phyloP scores from a whole-genome alignment of 64 coral and sea anemone species.

The Cladopsammia gracilis region DNA sequence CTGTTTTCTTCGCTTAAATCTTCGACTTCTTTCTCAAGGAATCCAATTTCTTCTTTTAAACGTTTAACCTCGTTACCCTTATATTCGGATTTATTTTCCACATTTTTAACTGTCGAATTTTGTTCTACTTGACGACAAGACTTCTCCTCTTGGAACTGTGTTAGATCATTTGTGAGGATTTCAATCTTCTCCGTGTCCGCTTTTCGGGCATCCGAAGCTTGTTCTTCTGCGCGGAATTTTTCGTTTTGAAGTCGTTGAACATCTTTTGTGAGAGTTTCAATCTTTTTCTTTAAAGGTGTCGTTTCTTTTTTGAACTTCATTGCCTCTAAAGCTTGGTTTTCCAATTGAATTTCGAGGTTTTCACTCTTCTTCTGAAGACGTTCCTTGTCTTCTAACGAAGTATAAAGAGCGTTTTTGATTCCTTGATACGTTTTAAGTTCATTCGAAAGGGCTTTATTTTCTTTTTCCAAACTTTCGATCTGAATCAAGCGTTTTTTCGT shows the following conservation, averaged over 20 bases:
- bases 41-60: constrained; percentile 28
- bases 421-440: constrained; percentile 25
- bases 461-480: constrained; percentile 18
- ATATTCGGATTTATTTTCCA: not conserved
- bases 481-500: not conserved
- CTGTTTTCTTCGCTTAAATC: constrained; percentile 38
- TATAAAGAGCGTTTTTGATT: not conserved
- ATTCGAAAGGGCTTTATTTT: constrained; percentile 41
- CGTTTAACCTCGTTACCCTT: not conserved
- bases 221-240: not conserved
- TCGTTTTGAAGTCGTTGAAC: constrained; percentile 15
- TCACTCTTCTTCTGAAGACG: not conserved
- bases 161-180: not conserved
- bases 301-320: constrained; percentile 42
- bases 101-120: not conserved
- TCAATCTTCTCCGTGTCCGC: not conserved
- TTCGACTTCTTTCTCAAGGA: constrained; percentile 51
- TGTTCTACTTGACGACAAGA: not conserved
- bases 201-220: not conserved
- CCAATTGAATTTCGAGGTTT: constrained; percentile 22
- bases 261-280: not conserved
- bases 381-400: not conserved
- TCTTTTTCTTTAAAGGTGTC: constrained; percentile 10
- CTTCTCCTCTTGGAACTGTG: not conserved
- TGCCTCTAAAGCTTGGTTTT: constrained; percentile 21